Evolutionary conservation across 2,888 invertebrate species (phyloP), one percentile per base, ranked within the genome.

Genomic region (Cheilosia grossa): DNA sequence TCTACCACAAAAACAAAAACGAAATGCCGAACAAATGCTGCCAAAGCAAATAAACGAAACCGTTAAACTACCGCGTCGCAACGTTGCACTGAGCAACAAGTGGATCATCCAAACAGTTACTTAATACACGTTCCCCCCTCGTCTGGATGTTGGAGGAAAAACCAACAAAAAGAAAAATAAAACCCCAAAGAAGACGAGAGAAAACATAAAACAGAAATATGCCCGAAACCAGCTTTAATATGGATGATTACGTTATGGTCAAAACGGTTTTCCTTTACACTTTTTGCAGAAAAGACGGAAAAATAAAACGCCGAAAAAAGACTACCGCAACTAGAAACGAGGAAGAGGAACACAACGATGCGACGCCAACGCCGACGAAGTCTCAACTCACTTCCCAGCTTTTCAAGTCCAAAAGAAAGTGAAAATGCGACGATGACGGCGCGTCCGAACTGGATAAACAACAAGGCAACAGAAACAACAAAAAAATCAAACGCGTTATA

Each of bases 331-430:
- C 74, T 40, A 15, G 42, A 66, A 67, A 59, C 77, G 54, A 33
- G 37, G 21, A 64, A 69, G 30, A 56, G 53, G 37, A 79, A 83
- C 61, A 44, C 44, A 44, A 37, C 27, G 27, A n/a, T 17, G 33
- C 44, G 56, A 49, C 63, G 27, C 70, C 64, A 42, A 81, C 69
- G 51, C 81, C 27, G 33, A 19, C 21, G 13, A 64, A 53, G 63
- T 42, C 72, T 42, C 73, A 53, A 66, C 59, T 61, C 70, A 77
- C 81, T 67, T 72, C 54, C 61, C 56, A 74, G 58, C 49, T 56
- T 75, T 75, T 75, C 64, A 70, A 72, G 70, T 85, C 75, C 85
- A 81, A 85, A 83, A 77, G 85, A 85, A 85, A 85, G 85, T 85
- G 85, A 85, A 85, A 85, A 85, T 56, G 64, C 72, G 51, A 47